Conservation (phyloP, 1,140 invertebrate species). For the Dendroctonus ponderosae region DNA sequence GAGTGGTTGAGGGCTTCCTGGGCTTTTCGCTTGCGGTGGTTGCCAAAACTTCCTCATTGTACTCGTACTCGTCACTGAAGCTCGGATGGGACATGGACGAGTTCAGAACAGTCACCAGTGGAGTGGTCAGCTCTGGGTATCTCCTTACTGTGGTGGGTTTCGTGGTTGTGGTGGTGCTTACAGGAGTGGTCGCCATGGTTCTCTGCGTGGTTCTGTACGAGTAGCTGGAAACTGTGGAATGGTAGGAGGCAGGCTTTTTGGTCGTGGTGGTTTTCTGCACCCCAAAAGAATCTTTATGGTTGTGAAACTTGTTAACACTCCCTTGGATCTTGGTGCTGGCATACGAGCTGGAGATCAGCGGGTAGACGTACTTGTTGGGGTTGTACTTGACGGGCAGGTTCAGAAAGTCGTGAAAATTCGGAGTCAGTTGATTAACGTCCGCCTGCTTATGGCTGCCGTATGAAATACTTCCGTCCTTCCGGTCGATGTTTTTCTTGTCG, state of each 20-base stretch:
- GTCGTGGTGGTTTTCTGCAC: conserved; percentile 51
- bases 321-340: conserved; percentile 72
- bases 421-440: conserved; percentile 58
- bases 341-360: conserved; percentile 69
- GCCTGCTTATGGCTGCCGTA: conserved; percentile 48
- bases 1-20: conserved; percentile 16
- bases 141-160: conserved; percentile 43
- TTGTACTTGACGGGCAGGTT: conserved; percentile 69
- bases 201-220: conserved; percentile 42
- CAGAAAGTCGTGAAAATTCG: conserved; percentile 67
- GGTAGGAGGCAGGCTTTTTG: conserved; percentile 48
- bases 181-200: conserved; percentile 47
- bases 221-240: conserved; percentile 30
- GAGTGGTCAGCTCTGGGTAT: conserved; percentile 39
- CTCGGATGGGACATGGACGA: conserved; percentile 46
- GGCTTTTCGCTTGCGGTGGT: conserved; percentile 12
- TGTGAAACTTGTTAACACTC: conserved; percentile 61
- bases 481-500: conserved; percentile 50
- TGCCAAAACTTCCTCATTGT: conserved; percentile 32
- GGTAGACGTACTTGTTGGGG: conserved; percentile 64
- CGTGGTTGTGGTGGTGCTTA: conserved; percentile 45
- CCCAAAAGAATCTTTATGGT: conserved; percentile 56
- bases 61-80: conserved; percentile 44
- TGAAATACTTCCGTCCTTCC: conserved; percentile 51
- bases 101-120: conserved; percentile 38